phyloP scores from a whole-genome alignment of 2,888 invertebrate genomes.

The Heliconius ismenius region DNA sequence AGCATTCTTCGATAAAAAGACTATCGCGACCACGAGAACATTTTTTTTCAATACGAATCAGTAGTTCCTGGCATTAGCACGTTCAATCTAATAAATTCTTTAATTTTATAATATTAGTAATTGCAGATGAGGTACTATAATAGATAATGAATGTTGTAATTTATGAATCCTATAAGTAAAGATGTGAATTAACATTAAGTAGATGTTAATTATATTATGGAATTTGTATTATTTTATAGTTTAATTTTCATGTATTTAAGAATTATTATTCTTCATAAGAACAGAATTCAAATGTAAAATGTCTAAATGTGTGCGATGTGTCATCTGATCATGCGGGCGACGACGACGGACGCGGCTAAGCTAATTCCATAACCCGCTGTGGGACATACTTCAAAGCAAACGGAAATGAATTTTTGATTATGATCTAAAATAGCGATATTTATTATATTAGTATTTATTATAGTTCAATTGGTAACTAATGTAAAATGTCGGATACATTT shows the following conservation, averaged over 20 bases:
- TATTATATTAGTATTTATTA: background rate
- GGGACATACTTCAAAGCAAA: conserved; percentile 12
- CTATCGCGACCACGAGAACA: background rate
- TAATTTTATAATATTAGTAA: background rate
- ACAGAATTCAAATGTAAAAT: background rate
- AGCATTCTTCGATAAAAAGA: background rate
- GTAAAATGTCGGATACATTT: background rate
- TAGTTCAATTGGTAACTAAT: no score
- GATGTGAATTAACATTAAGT: background rate
- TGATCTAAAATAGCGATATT: conserved; percentile 5
- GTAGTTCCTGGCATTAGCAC: background rate
- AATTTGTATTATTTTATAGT: background rate
- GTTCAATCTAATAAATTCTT: background rate
- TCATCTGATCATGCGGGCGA: conserved; percentile 49
- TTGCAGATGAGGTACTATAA: background rate
- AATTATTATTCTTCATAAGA: background rate
- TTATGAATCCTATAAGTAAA: background rate
- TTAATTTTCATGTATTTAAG: background rate
- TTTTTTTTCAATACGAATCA: background rate
- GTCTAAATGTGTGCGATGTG: conserved; percentile 46
- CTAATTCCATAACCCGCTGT: conserved; percentile 36
- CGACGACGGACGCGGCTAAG: conserved; percentile 44
- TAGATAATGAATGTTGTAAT: background rate
- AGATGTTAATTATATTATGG: background rate
- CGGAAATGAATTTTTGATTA: conserved; percentile 11